Percentiles rank a stretch among this genome's conserved stretches.
phyloP scores from a whole-genome alignment of 2,797 vertebrate genomes.

The Bucorvus abyssinicus region DNA sequence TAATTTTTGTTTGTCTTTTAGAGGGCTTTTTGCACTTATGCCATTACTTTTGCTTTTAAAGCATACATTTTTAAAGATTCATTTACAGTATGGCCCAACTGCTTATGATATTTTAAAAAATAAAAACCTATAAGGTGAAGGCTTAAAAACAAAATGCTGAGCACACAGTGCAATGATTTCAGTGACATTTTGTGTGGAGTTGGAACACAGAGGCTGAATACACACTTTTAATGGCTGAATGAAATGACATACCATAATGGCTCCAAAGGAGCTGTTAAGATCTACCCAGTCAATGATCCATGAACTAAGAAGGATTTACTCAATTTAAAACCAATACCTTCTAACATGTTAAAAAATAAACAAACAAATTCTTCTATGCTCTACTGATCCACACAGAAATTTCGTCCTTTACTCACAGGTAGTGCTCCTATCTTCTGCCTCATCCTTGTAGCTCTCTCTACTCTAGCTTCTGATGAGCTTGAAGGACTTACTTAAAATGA shows the following conservation, averaged over 20 bases:
- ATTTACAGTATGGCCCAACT: neutral
- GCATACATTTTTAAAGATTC: slow-evolving; percentile 1
- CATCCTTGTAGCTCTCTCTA: neutral
- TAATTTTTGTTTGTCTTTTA: neutral
- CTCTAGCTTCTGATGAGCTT: neutral
- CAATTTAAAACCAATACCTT: slow-evolving; percentile 31
- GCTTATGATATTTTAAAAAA: neutral
- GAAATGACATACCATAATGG: slow-evolving; percentile 45
- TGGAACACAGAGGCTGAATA: neutral
- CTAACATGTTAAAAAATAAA: slow-evolving; percentile 51
- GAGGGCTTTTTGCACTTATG: rapidly evolving
- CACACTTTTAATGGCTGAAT: neutral
- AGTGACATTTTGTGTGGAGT: neutral
- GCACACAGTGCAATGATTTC: neutral
- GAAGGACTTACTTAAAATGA: neutral
- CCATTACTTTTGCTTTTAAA: neutral
- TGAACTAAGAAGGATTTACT: slow-evolving; percentile 54
- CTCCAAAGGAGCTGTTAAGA: slow-evolving; percentile 33
- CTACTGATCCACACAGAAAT: neutral
- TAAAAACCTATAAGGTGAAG: neutral
- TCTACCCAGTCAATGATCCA: slow-evolving; percentile 53
- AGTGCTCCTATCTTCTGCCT: neutral
- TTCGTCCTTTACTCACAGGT: neutral
- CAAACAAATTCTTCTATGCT: slow-evolving; percentile 3
- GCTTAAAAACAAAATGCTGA: slow-evolving; percentile 29